Base-by-base conservation (phyloP, 2,797 vertebrate species). In the Enteromius paludinosus region DNA sequence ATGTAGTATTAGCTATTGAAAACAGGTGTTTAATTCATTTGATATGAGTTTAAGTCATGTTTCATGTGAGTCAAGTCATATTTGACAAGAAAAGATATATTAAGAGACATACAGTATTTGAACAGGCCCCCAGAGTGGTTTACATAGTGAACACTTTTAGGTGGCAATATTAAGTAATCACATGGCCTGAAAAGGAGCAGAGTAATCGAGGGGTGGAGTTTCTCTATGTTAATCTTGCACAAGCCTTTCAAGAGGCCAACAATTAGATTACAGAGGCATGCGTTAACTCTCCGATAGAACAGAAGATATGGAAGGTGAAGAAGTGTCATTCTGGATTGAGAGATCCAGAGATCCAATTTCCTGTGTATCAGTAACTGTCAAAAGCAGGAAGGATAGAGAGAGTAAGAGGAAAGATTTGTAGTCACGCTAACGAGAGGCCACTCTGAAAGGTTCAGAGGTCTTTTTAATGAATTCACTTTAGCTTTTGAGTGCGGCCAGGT, bases 201-300 rank as follows among this genome's bases (percentile, higher is more conserved):
- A 71, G 81, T 61, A 65, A 74, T 62, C 14, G n/a, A 62, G 56
- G 69, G 25, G 81, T 47, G 35, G 74, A 4, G 41, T 88, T 88
- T 86, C 78, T 79, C 87, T 87, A 85, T 76, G 65, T 75, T 86
- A 85, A 88, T 89, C 83, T 85, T 14, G 15, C 62, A 68, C 75
- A 43, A 71, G 66, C 84, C 73, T 91, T 86, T 92, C 81, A 87
- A 93, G 90, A 88, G 89, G 83, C 81, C 88, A 66, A 84, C 84
- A 89, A 94, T 94, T 92, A 94, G 93, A 94, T 93, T 91, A 87
- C 69, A 66, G 86, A 86, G 89, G 86, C 87, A 89, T 88, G 85
- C 87, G 6, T 81, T 38, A 74, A 76, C 85, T 81, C 84, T 85
- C 78, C 69, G 62, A 75, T 33, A 52, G 33, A 66, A 43, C 52